These are phyloP conservation scores for Catostylus mosaicus DNA, from an alignment of 30 jellyfish, hydroid and myxozoan species.

Conservation along the genomic window DNA sequence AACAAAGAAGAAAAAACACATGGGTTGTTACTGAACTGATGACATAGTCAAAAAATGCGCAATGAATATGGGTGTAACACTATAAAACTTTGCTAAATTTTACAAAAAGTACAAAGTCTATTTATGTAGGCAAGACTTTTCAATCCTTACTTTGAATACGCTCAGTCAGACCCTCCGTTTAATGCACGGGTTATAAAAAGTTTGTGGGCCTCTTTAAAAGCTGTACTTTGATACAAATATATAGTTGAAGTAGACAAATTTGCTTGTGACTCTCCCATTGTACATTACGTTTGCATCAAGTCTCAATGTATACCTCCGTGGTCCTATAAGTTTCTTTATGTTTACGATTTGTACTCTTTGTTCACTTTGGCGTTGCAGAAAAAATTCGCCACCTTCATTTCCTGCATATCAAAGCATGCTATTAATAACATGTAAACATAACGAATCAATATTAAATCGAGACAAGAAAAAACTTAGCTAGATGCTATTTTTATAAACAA, in stretches of 20 bases:
- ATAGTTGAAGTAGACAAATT: conserved; percentile 68
- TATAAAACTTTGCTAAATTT: too few species aligned
- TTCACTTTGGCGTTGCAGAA: conserved; percentile 29
- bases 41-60: too few species aligned
- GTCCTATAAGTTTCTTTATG: conserved; percentile 69
- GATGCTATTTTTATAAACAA: too few species aligned
- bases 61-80: too few species aligned
- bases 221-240: conserved; percentile 62
- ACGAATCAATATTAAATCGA: background rate
- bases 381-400: conserved; percentile 59
- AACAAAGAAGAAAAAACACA: too few species aligned
- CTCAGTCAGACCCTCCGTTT: too few species aligned
- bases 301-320: conserved; percentile 45
- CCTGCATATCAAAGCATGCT: conserved; percentile 46
- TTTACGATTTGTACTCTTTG: conserved; percentile 56
- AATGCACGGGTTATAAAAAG: too few species aligned
- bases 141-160: too few species aligned
- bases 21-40: too few species aligned
- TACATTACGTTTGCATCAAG: conserved; percentile 60
- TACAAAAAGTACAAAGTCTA: too few species aligned
- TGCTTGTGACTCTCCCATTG: conserved; percentile 57
- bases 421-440: background rate
- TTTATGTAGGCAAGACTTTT: too few species aligned
- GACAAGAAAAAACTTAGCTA: background rate
- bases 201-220: conserved; percentile 16